A percentile compares a stretch with the other conserved stretches of the same genome.
phyloP scores from a whole-genome alignment of 2,888 invertebrate species.

The Drosophila hamatofila region DNA sequence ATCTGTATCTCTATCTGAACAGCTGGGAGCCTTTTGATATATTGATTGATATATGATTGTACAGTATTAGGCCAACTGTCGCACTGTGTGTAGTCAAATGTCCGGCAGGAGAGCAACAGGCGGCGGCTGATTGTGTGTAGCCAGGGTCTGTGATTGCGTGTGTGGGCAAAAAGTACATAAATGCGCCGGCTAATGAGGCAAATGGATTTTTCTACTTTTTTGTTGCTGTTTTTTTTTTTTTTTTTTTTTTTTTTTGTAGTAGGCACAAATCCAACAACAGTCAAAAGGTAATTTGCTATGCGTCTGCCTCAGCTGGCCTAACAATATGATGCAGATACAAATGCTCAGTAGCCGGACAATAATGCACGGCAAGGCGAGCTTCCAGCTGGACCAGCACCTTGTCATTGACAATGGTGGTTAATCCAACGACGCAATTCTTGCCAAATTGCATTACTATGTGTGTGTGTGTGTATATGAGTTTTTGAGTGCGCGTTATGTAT shows the following conservation, averaged over 20 bases:
- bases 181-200: conserved; percentile 42
- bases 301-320: conserved; percentile 16
- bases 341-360: conserved; percentile 11
- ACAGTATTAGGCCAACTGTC: conserved; percentile 36
- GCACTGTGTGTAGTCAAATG: conserved; percentile 21
- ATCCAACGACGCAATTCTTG: not conserved
- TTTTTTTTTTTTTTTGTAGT: conserved; percentile 32
- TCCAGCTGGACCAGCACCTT: conserved; percentile 10
- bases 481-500: conserved; percentile 10
- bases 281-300: conserved; percentile 62
- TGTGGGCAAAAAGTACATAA: too few species aligned
- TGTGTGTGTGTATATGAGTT: not conserved
- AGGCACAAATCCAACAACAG: conserved; percentile 59
- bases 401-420: not conserved
- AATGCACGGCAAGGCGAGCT: conserved; percentile 11
- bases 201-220: conserved; percentile 20
- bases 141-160: too few species aligned
- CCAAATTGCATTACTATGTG: conserved; percentile 15
- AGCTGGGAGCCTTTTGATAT: conserved; percentile 41
- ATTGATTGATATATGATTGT: conserved; percentile 60
- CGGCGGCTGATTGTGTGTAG: too few species aligned
- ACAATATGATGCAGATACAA: not conserved
- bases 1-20: conserved; percentile 14
- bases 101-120: not conserved
- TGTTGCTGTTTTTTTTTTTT: not conserved